Percentiles rank a stretch among this genome's conserved stretches.
Evolutionary conservation across 1,140 invertebrate genomes (phyloP).

Genomic region (Tetragnatha versicolor): DNA sequence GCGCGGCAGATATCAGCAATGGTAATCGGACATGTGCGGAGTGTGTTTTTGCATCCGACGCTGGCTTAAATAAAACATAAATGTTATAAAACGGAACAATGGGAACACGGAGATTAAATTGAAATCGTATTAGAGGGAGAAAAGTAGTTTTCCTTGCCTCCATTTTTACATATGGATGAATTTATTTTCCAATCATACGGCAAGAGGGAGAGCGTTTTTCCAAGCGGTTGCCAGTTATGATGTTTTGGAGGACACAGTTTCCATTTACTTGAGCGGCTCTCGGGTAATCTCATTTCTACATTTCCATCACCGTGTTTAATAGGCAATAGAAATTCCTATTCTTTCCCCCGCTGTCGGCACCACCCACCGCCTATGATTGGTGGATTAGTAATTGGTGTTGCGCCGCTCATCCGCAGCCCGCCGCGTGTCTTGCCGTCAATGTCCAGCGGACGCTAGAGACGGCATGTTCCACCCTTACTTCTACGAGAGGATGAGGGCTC

Average conservation of each 20-base stretch:
- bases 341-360: background rate
- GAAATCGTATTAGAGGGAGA: slow-evolving; percentile 55
- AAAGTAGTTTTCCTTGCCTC: slow-evolving; percentile 49
- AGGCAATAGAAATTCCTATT: slow-evolving; percentile 55
- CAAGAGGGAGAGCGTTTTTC: slow-evolving; percentile 43
- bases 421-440: slow-evolving; percentile 25
- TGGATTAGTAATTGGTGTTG: slow-evolving; percentile 53
- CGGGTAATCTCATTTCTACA: slow-evolving; percentile 50
- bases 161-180: slow-evolving; percentile 57
- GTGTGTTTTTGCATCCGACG: slow-evolving; percentile 36
- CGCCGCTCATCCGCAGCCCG: background rate
- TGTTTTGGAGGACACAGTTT: slow-evolving; percentile 32
- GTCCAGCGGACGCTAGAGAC: slow-evolving; percentile 5
- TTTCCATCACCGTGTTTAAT: slow-evolving; percentile 55
- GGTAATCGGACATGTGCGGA: slow-evolving; percentile 45
- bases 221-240: slow-evolving; percentile 52
- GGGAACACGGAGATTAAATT: slow-evolving; percentile 54
- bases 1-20: slow-evolving; percentile 41
- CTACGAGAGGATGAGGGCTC: slow-evolving; percentile 45
- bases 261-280: slow-evolving; percentile 49
- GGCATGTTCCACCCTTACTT: slow-evolving; percentile 51
- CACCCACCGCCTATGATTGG: slow-evolving; percentile 32
- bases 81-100: slow-evolving; percentile 55
- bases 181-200: slow-evolving; percentile 56
- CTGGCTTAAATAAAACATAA: slow-evolving; percentile 55